phyloP scores from a whole-genome alignment of 2,888 invertebrate genomes.

The Spodoptera picta region DNA sequence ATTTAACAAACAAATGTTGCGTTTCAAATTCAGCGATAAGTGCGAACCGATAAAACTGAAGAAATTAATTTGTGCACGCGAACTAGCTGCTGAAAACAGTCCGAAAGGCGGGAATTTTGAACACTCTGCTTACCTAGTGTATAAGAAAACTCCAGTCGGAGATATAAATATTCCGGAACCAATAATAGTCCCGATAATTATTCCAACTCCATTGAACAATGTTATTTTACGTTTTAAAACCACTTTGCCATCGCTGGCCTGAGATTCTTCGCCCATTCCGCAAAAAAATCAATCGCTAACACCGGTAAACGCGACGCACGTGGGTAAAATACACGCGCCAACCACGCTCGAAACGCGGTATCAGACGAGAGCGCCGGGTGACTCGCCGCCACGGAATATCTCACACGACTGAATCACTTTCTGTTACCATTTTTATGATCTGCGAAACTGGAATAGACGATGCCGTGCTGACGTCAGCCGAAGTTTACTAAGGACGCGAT shows the following conservation, averaged over 20 bases:
- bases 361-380: conserved; percentile 52
- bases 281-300: conserved; percentile 82
- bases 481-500: conserved; percentile 61
- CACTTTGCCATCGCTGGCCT: conserved; percentile 87
- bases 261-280: conserved; percentile 86
- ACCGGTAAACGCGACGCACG: conserved; percentile 78
- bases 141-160: conserved; percentile 93
- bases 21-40: conserved; percentile 52
- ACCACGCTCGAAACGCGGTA: conserved; percentile 49
- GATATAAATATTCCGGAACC: conserved; percentile 98
- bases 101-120: conserved; percentile 70
- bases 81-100: conserved; percentile 45
- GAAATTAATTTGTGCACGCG: conserved; percentile 27
- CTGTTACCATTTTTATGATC: conserved; percentile 81
- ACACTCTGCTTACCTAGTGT: conserved; percentile 88
- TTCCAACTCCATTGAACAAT: conserved; percentile 94
- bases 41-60: conserved; percentile 45
- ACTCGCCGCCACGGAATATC: conserved; percentile 68
- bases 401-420: conserved; percentile 81
- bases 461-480: conserved; percentile 68
- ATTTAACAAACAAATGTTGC: conserved; percentile 47
- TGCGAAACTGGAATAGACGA: conserved; percentile 75
- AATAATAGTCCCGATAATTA: conserved; percentile 96
- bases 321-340: conserved; percentile 63
- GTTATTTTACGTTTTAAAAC: conserved; percentile 95